A percentile compares a stretch with the other conserved stretches of the same genome.
Evolutionary conservation across 2,797 vertebrate species (phyloP).

Genomic region (Paratrypauchen microcephalus): DNA sequence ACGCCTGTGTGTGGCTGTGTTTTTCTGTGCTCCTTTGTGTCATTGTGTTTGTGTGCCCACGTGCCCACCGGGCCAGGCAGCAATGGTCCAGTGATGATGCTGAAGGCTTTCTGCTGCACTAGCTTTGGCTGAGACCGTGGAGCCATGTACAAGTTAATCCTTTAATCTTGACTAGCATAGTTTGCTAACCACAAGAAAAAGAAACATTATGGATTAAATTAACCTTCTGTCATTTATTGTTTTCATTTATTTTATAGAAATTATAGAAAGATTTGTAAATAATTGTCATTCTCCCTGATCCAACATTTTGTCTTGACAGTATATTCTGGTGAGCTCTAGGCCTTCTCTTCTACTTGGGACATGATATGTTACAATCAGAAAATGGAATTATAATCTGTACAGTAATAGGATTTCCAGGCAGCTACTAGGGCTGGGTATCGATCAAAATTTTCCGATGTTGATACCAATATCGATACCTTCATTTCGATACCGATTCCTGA

Average conservation of each 20-base stretch:
- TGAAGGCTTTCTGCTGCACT: conserved; percentile 39
- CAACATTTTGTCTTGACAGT: neutral
- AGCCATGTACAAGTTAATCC: conserved; percentile 49
- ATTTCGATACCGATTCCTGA: no score
- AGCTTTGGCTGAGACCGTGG: conserved; percentile 45
- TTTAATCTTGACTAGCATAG: conserved; percentile 55
- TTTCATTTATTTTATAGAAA: neutral
- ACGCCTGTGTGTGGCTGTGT: no score
- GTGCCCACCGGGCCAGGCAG: conserved; percentile 16
- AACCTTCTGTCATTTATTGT: neutral
- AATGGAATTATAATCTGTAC: no score
- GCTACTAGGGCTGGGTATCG: no score
- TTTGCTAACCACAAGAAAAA: conserved; percentile 35
- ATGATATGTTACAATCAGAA: neutral
- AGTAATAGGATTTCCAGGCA: neutral
- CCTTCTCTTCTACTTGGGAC: neutral
- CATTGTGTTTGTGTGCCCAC: no score
- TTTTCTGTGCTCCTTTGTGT: no score
- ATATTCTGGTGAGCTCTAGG: neutral
- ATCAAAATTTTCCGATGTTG: no score
- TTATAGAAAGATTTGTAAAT: neutral
- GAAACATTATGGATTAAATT: neutral
- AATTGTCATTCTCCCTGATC: neutral
- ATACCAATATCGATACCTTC: no score
- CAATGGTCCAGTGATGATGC: conserved; percentile 41